Evolutionary conservation across 2,113 vertebrate species (phyloP).

Genomic region (Apodemus sylvaticus): DNA sequence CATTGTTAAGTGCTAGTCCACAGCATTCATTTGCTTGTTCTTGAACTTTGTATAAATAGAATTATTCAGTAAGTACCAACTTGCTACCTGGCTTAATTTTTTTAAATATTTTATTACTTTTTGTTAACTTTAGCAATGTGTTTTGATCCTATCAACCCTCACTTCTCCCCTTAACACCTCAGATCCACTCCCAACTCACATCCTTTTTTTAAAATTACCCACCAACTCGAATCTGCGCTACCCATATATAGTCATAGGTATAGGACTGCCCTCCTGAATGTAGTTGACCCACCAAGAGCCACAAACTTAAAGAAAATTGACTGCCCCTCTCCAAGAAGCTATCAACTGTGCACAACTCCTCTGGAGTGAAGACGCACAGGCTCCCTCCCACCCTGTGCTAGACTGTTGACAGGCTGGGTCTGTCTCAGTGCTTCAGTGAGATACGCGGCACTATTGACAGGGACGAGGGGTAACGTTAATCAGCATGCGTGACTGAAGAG

Average conservation of each 20-base stretch:
- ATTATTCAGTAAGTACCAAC: not conserved
- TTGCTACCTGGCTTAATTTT: not conserved
- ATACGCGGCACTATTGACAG: not conserved
- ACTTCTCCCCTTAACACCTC: not conserved
- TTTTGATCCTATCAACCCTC: not conserved
- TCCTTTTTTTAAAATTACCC: no score
- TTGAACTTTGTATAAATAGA: constrained; percentile 35
- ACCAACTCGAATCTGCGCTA: not conserved
- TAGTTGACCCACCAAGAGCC: not conserved
- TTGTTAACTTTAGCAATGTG: not conserved
- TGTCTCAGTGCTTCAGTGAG: not conserved
- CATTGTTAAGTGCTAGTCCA: not conserved
- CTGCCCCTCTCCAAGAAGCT: not conserved
- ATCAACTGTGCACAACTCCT: not conserved
- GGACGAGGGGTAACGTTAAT: not conserved
- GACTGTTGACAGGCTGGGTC: no score
- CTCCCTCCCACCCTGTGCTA: not conserved
- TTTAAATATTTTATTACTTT: not conserved
- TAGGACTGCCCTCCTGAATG: not conserved
- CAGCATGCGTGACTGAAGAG: not conserved
- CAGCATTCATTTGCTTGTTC: not conserved
- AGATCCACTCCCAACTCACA: not conserved
- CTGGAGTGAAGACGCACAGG: not conserved
- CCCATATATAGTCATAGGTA: not conserved
- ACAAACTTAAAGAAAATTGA: not conserved